Evolutionary conservation across 2,113 vertebrate species (phyloP).

Genomic region (Heterotilapia buettikoferi): DNA sequence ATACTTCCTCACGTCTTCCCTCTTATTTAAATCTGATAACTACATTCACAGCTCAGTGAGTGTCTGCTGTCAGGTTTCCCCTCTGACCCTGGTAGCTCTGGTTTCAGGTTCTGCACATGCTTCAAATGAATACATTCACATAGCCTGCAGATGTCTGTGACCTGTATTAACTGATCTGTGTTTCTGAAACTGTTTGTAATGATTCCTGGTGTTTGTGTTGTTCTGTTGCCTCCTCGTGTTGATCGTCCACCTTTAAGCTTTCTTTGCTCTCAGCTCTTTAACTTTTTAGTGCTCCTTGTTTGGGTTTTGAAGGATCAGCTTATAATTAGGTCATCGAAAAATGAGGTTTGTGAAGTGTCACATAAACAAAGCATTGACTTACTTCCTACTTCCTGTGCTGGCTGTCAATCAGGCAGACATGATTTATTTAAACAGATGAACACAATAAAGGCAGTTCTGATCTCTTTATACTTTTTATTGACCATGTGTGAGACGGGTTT

Average conservation of each 20-base stretch:
- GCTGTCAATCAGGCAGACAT: background rate
- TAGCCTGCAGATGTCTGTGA: background rate
- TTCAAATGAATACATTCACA: background rate
- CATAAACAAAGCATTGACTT: background rate
- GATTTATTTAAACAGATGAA: background rate
- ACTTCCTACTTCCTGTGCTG: background rate
- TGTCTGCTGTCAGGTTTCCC: fast-evolving
- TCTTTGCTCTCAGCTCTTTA: background rate
- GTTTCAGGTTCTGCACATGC: background rate
- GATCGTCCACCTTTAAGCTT: background rate
- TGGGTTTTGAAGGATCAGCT: background rate
- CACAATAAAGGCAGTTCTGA: background rate
- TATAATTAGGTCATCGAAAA: fast-evolving
- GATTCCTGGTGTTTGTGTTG: background rate
- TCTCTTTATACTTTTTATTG: background rate
- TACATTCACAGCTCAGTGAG: background rate
- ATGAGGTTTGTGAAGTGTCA: background rate
- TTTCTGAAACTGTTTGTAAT: background rate
- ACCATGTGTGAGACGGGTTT: background rate
- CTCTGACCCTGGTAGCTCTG: background rate
- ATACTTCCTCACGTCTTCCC: fast-evolving
- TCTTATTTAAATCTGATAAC: background rate
- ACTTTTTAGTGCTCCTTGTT: background rate
- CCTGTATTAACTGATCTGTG: background rate
- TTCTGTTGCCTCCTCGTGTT: background rate